Evolutionary conservation across 2,797 vertebrate species (phyloP), one percentile per base, ranked within the genome.

Genomic region (Arnoldichthys spilopterus): DNA sequence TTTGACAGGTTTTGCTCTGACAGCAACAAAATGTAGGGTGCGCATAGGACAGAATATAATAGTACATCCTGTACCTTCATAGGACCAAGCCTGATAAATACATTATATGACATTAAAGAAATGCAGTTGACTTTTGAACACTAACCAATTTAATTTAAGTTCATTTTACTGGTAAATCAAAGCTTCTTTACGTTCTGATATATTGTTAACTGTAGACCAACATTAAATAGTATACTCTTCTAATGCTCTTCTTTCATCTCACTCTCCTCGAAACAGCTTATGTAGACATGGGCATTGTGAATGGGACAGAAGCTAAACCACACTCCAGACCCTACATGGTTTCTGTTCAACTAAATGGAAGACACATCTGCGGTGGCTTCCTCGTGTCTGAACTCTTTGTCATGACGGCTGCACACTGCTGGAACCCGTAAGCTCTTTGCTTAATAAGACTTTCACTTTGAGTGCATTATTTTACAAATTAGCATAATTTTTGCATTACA

Each of bases 361-460:
- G 3, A 0, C 92, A 93, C 61, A 0, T 0, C 0, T 93, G 92
- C 51, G 92, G 92, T 34, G 92, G 93, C 56, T 92, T 90, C 77
- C 87, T 93, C 0, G 76, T 93, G 68, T 74, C 74, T 3, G n/a
- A 89, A 15, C 71, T 80, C 47, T 90, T 91, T 26, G 92, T 94
- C 20, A 61, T 92, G 45, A 92, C 92, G 0, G 92, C 93, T 59
- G 93, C 92, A 0, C 93, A 93, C 85, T 93, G 92, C 15, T 0
- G 1, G 1, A 0, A 0, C 0, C 0, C 0, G 90, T 91, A 70
- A 83, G 88, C 8, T 26, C 56, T 59, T 53, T 56, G 2, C 7
- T 67, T 18, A 54, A 2, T 59, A 26, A 56, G 4, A 34, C 24
- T 37, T 72, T 54, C 16, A 26, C 16, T 26, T 2, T 32, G 32